Base-by-base conservation (phyloP, 2,888 invertebrate species). In the Campoplex nolae region DNA sequence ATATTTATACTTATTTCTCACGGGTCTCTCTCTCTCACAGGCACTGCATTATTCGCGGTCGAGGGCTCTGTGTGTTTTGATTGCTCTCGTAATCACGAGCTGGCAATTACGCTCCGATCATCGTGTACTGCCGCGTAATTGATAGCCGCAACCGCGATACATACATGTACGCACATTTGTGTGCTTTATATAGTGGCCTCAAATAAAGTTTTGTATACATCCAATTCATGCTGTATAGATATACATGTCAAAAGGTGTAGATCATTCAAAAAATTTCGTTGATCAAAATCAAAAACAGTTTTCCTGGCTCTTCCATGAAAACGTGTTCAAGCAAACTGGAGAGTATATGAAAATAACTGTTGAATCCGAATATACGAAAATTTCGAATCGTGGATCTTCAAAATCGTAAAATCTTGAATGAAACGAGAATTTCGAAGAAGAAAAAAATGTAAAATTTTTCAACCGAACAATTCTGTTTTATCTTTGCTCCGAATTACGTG, bases 41-140 rank as follows among this genome's bases (percentile, higher is more conserved):
- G 74, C 8, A 48, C 65, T 51, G 80, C 58, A 42, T 70, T 48
- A 80, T 74, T 45, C 70, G 74, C 79, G 80, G 80, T 65, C 68
- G 58, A 58, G 58, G 32, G 58, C 75, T 82, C 42, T 32, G 68
- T 65, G 42, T 51, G 74, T 45, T 79, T 75, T 80, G 84, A 81
- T 80, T 85, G 80, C 80, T 70, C 58, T 74, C 71, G 75, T 80
- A 81, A 81, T 85, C 84, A 81, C 80, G 80, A 81, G 54, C 62
- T 35, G 76, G 75, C 76, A 85, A 81, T 81, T 85, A 81, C 80
- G 42, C 35, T 45, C 54, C 70, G 80, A 65, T 80, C 62, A 85
- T 70, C 80, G 71, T 81, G 58, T 65, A 70, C 58, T 16, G 35
- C 45, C 76, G 71, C 38, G 75, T 85, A 76, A 85, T 85, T 80